Evolutionary conservation across 2,113 vertebrate genomes (phyloP).

Genomic region (Elgaria multicarinata): DNA sequence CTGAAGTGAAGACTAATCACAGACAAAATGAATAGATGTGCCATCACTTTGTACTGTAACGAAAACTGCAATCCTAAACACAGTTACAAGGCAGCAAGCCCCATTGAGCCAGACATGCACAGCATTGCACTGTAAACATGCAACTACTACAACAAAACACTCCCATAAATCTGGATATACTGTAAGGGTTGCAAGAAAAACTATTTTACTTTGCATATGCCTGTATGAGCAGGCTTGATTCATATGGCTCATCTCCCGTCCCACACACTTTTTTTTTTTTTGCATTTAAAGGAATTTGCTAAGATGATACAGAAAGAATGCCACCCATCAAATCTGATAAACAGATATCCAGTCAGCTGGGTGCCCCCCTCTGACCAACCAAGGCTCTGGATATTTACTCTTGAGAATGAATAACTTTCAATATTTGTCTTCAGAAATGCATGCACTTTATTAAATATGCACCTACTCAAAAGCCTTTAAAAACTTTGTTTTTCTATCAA

Average conservation of each 20-base stretch:
- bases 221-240: neutral
- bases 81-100: neutral
- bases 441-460: neutral
- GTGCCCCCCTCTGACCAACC: neutral
- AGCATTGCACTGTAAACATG: neutral
- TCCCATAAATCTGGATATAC: neutral
- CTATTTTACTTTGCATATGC: neutral
- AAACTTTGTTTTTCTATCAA: neutral
- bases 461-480: neutral
- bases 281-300: neutral
- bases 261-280: neutral
- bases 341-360: neutral
- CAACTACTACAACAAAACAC: neutral
- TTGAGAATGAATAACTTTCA: neutral
- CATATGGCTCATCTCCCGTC: neutral
- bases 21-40: neutral
- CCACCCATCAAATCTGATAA: neutral
- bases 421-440: neutral
- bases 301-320: neutral
- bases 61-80: neutral
- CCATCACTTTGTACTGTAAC: neutral
- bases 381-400: neutral
- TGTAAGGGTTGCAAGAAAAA: neutral
- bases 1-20: neutral
- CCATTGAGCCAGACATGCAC: too few relatives aligned